These are phyloP conservation scores for Drosophila tropicalis DNA, from an alignment of 1,140 invertebrate species.

Conservation along the genomic window DNA sequence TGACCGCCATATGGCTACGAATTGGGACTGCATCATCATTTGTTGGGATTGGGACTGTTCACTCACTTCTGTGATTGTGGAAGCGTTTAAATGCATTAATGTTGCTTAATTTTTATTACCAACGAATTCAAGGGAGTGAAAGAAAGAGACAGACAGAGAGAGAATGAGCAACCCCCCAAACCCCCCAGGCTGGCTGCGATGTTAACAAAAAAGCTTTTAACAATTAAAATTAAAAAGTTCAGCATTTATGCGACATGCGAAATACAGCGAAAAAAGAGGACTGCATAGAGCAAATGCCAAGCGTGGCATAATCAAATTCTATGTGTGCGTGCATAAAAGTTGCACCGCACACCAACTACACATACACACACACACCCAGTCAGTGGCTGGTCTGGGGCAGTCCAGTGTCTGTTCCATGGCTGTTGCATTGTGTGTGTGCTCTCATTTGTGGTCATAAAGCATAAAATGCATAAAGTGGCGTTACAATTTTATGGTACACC, in stretches of 20 bases:
- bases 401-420: slow-evolving; percentile 33
- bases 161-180: no score
- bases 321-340: slow-evolving; percentile 73
- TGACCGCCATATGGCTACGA: slow-evolving; percentile 35
- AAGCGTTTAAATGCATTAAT: slow-evolving; percentile 73
- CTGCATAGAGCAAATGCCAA: slow-evolving; percentile 60
- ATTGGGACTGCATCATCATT: slow-evolving; percentile 22
- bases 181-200: slow-evolving; percentile 17
- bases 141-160: no score
- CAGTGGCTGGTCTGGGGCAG: neutral
- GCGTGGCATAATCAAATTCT: slow-evolving; percentile 75
- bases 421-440: slow-evolving; percentile 59
- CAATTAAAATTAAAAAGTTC: slow-evolving; percentile 83
- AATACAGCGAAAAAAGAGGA: slow-evolving; percentile 14
- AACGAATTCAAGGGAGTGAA: slow-evolving; percentile 18
- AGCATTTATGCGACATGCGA: slow-evolving; percentile 67
- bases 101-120: slow-evolving; percentile 64
- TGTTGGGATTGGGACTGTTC: slow-evolving; percentile 19
- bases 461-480: slow-evolving; percentile 80
- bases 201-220: slow-evolving; percentile 79
- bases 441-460: slow-evolving; percentile 81
- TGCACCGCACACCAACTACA: slow-evolving; percentile 34
- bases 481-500: slow-evolving; percentile 75
- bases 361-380: slow-evolving; percentile 14
- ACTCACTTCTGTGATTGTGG: slow-evolving; percentile 48